These are phyloP conservation scores for Pollicipes pollicipes DNA, from an alignment of 1,140 invertebrate genomes.

Conservation along the genomic window DNA sequence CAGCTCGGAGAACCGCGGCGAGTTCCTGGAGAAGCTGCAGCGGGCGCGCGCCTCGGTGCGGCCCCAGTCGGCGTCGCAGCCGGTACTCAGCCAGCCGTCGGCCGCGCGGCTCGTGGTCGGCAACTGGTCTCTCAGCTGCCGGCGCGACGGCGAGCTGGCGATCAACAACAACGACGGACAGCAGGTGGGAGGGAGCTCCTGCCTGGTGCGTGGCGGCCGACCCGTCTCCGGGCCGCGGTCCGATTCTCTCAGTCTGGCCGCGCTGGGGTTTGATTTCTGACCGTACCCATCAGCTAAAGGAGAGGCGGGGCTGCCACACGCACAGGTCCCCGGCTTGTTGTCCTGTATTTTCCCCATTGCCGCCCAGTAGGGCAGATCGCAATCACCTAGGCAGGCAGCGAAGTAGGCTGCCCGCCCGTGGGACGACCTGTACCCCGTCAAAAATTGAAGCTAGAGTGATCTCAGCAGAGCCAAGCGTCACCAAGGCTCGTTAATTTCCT, in stretches of 20 bases:
- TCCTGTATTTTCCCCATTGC: background rate
- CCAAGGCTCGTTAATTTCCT: slow-evolving; percentile 19
- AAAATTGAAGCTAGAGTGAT: slow-evolving; percentile 12
- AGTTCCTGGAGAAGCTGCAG: slow-evolving; percentile 90
- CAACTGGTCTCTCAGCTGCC: slow-evolving; percentile 74
- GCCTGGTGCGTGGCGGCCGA: too few relatives aligned
- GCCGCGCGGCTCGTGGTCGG: slow-evolving; percentile 62
- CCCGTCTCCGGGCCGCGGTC: too few relatives aligned
- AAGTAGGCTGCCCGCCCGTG: slow-evolving; percentile 15
- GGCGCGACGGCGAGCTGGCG: slow-evolving; percentile 55
- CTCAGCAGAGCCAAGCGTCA: slow-evolving; percentile 18
- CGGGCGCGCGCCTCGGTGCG: slow-evolving; percentile 70
- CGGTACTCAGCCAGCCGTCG: slow-evolving; percentile 54
- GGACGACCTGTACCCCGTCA: slow-evolving; percentile 18
- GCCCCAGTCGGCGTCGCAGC: slow-evolving; percentile 58
- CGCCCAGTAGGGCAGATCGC: slow-evolving; percentile 13
- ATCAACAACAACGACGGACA: slow-evolving; percentile 86
- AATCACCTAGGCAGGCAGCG: slow-evolving; percentile 13
- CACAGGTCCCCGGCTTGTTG: too few relatives aligned
- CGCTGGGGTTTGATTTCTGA: too few relatives aligned
- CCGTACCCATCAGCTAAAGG: too few relatives aligned
- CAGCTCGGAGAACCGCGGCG: slow-evolving; percentile 86
- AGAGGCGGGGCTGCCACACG: too few relatives aligned
- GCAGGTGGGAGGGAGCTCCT: slow-evolving; percentile 25
- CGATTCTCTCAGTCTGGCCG: too few relatives aligned